phyloP scores from a whole-genome alignment of 2,888 invertebrate genomes.

The Phortica magna region DNA sequence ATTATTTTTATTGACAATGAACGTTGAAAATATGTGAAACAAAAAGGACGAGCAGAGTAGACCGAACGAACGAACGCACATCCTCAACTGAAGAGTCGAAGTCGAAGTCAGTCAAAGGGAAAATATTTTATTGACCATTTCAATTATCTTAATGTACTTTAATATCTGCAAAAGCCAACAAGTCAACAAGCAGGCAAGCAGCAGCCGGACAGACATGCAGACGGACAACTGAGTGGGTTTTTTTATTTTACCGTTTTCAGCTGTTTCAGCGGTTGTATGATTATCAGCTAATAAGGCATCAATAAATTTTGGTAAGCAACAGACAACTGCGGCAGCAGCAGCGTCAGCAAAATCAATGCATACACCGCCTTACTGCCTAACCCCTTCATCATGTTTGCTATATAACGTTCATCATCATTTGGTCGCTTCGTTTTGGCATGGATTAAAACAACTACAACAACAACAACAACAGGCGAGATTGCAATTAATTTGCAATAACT shows the following conservation, averaged over 20 bases:
- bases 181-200: neutral
- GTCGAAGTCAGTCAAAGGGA: constrained; percentile 51
- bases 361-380: constrained; percentile 19
- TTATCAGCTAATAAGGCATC: constrained; percentile 77
- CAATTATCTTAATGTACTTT: constrained; percentile 75
- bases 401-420: constrained; percentile 54
- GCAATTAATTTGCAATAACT: constrained; percentile 74
- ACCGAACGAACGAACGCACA: neutral
- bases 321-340: constrained; percentile 28
- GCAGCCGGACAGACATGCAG: neutral
- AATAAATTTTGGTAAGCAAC: constrained; percentile 74
- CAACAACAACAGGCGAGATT: constrained; percentile 63
- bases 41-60: neutral
- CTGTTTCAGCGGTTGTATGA: constrained; percentile 63
- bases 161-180: constrained; percentile 56
- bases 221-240: constrained; percentile 46
- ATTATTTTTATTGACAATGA: too few relatives aligned
- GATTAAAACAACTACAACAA: constrained; percentile 37
- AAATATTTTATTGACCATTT: constrained; percentile 73
- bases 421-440: constrained; percentile 52
- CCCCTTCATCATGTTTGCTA: constrained; percentile 31
- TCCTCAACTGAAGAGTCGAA: neutral
- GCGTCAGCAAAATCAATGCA: constrained; percentile 34
- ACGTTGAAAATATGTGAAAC: neutral
- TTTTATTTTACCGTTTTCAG: constrained; percentile 63